Percentiles rank a stretch among this genome's conserved stretches.
phyloP scores from a whole-genome alignment of 2,888 invertebrate species.

The Drosophila longiperda region DNA sequence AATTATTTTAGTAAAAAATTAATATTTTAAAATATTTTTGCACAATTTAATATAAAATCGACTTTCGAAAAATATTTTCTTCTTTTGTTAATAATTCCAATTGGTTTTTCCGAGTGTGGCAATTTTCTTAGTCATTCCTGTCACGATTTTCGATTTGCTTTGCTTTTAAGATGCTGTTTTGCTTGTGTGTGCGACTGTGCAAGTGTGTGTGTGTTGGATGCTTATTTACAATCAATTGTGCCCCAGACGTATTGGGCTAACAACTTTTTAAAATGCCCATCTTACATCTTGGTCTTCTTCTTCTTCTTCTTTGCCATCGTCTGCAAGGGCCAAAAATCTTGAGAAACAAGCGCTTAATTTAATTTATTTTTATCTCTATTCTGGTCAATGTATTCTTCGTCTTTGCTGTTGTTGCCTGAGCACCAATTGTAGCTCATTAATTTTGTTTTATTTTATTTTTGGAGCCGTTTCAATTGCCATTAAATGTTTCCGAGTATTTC shows the following conservation, averaged over 20 bases:
- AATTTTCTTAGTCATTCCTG: conserved; percentile 60
- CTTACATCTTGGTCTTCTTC: conserved; percentile 41
- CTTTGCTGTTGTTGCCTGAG: conserved; percentile 30
- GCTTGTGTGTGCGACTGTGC: conserved; percentile 11
- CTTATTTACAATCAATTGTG: conserved; percentile 72
- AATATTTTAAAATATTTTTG: neutral
- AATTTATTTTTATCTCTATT: conserved; percentile 70
- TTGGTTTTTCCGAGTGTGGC: conserved; percentile 4
- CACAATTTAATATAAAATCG: neutral
- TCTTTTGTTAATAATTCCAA: neutral
- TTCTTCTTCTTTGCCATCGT: conserved; percentile 7
- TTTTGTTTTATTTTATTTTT: conserved; percentile 77
- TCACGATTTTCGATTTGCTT: conserved; percentile 78
- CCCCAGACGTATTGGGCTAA: conserved; percentile 58
- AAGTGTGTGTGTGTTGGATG: conserved; percentile 30
- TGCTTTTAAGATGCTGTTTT: conserved; percentile 58
- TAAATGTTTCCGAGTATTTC: conserved; percentile 51
- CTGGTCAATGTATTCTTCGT: conserved; percentile 34
- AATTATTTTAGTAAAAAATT: neutral
- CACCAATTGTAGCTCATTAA: conserved; percentile 75
- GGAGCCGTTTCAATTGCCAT: conserved; percentile 64
- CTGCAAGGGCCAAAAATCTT: conserved; percentile 55
- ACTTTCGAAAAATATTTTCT: neutral
- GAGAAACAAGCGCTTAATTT: conserved; percentile 75
- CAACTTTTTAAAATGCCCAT: conserved; percentile 67